Percentiles rank a stretch among this genome's conserved stretches.
phyloP scores from a whole-genome alignment of 2,888 invertebrate genomes.

The Diarsia brunnea region DNA sequence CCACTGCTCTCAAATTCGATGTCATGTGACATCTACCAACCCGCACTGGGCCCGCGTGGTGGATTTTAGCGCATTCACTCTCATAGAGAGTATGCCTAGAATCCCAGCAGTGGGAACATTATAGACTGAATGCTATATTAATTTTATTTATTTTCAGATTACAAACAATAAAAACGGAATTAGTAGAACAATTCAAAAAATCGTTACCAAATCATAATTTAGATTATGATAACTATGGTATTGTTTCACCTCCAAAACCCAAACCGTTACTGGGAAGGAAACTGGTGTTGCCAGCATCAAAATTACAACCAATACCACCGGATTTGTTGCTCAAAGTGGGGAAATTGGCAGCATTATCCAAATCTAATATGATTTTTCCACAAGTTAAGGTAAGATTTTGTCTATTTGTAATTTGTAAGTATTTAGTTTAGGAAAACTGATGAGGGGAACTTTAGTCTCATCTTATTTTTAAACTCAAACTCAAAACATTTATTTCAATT shows the following conservation, averaged over 20 bases:
- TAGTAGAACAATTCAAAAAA: slow-evolving; percentile 72
- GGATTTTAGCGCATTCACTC: too few relatives aligned
- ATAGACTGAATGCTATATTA: too few relatives aligned
- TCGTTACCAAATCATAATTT: slow-evolving; percentile 68
- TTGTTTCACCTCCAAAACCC: not conserved
- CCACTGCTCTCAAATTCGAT: too few relatives aligned
- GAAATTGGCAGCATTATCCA: slow-evolving; percentile 63
- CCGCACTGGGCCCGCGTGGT: too few relatives aligned
- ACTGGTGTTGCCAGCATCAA: slow-evolving; percentile 84
- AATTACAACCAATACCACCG: slow-evolving; percentile 83
- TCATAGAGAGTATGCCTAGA: too few relatives aligned
- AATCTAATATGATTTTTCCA: slow-evolving; percentile 50
- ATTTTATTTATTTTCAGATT: slow-evolving; percentile 72
- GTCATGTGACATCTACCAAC: too few relatives aligned
- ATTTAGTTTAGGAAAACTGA: not conserved
- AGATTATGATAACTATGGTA: slow-evolving; percentile 70
- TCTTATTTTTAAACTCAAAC: not conserved
- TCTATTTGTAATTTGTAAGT: not conserved
- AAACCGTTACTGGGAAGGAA: slow-evolving; percentile 62
- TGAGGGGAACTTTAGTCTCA: not conserved
- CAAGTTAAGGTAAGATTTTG: slow-evolving; percentile 52
- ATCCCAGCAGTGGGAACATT: too few relatives aligned
- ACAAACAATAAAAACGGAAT: slow-evolving; percentile 72
- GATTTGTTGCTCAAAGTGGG: slow-evolving; percentile 79
- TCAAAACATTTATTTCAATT: too few relatives aligned